These are phyloP conservation scores for Rhopalosiphum padi DNA, from an alignment of 1,140 invertebrate genomes.

Conservation along the genomic window DNA sequence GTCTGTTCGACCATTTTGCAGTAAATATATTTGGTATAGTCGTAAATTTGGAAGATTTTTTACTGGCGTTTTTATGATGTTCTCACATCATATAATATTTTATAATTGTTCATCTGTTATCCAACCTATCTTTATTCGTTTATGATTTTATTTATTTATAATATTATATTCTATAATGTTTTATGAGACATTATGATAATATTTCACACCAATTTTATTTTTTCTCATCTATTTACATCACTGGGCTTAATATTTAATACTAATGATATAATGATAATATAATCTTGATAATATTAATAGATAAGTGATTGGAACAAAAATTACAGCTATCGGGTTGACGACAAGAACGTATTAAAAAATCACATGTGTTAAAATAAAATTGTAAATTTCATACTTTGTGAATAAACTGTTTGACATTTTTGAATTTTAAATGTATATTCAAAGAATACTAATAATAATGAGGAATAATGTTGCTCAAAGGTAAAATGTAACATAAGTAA, in stretches of 20 bases:
- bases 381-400: not conserved
- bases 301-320: not conserved
- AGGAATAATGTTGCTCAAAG: not conserved
- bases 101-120: not conserved
- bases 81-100: not conserved
- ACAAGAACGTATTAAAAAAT: not conserved
- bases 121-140: not conserved
- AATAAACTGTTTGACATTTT: not conserved
- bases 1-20: not conserved
- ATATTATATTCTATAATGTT: not conserved
- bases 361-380: not conserved
- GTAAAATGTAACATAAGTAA: not conserved
- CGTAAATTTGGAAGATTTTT: not conserved
- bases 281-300: not conserved
- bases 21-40: not conserved
- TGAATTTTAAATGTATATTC: not conserved
- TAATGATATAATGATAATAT: not conserved
- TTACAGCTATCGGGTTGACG: not conserved
- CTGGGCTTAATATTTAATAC: not conserved
- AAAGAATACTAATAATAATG: not conserved
- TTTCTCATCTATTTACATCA: not conserved
- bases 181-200: slow-evolving; percentile 6
- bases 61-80: slow-evolving; percentile 18
- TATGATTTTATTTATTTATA: not conserved
- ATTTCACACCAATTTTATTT: not conserved